Evolutionary conservation across 1,140 invertebrate species (phyloP).

Genomic region (Calycopis cecrops): DNA sequence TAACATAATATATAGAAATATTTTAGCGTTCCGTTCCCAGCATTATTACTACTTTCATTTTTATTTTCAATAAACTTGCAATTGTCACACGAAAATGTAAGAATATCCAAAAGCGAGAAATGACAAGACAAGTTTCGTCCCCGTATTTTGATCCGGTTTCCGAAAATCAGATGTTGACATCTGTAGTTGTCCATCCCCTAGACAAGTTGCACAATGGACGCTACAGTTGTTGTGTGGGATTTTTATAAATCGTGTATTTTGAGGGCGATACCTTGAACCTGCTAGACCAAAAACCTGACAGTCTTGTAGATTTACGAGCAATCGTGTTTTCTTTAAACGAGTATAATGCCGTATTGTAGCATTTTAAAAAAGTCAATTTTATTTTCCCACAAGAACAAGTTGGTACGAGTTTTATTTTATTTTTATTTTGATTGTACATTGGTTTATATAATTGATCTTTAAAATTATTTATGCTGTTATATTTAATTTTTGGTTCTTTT

Average conservation of each 20-base stretch:
- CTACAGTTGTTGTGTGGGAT: conserved; percentile 38
- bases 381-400: conserved; percentile 7
- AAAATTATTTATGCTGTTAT: no score
- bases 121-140: conserved; percentile 3
- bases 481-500: no score
- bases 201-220: conserved; percentile 38
- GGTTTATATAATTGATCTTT: neutral
- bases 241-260: conserved; percentile 19
- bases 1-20: no score
- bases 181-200: conserved; percentile 10
- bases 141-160: conserved; percentile 6
- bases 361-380: conserved; percentile 16
- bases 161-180: conserved; percentile 11
- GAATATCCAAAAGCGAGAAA: conserved; percentile 6
- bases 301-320: neutral
- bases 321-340: conserved; percentile 7
- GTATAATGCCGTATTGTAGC: conserved; percentile 2
- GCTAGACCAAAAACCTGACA: neutral
- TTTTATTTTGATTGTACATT: neutral
- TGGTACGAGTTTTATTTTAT: neutral
- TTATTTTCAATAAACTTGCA: no score
- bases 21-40: no score
- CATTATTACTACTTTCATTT: no score
- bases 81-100: neutral
- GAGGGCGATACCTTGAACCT: neutral